phyloP scores from a whole-genome alignment of 2,113 vertebrate genomes.

The Oreamnos americanus region DNA sequence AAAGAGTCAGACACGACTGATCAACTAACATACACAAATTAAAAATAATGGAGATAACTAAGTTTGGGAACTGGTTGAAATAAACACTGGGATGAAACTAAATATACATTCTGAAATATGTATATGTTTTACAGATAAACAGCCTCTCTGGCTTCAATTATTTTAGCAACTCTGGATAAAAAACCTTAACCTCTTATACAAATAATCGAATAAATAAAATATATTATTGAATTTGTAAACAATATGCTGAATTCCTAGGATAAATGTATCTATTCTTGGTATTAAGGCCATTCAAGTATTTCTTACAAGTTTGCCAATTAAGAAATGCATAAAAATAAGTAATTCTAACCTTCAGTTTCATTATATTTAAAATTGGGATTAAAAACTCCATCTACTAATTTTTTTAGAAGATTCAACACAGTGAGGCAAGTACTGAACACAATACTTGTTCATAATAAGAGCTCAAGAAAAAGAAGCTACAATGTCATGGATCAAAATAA shows the following conservation, averaged over 20 bases:
- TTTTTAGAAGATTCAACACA: neutral
- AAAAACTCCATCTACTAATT: neutral
- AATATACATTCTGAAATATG: neutral
- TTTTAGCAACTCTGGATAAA: neutral
- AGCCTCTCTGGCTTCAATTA: neutral
- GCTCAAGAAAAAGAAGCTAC: neutral
- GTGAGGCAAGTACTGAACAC: neutral
- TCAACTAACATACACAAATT: neutral
- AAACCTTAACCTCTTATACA: neutral
- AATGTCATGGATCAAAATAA: neutral
- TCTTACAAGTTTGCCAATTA: neutral
- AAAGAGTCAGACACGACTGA: neutral
- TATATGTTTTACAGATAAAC: neutral
- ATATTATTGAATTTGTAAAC: neutral
- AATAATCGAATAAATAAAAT: neutral
- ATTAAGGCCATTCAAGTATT: neutral
- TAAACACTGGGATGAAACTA: neutral
- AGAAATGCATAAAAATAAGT: neutral
- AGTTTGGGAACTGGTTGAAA: neutral
- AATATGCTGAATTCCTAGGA: neutral
- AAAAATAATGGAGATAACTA: neutral
- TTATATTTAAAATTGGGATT: neutral
- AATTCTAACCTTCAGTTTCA: neutral
- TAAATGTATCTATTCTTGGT: neutral
- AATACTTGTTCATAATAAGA: neutral